phyloP scores from a whole-genome alignment of 1,140 invertebrate species.

The Brachionus manjavacas region DNA sequence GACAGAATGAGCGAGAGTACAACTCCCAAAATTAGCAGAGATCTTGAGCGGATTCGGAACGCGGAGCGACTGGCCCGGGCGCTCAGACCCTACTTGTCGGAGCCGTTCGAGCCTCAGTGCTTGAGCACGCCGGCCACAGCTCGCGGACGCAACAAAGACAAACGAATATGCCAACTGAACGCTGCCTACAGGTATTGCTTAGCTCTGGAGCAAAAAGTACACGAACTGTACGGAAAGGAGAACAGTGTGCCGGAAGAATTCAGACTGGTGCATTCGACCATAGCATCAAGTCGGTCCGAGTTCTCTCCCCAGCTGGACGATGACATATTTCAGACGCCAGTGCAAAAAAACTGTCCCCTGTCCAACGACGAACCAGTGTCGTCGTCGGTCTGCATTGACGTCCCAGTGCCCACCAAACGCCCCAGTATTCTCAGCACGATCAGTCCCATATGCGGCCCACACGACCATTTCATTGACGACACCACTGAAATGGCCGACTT shows the following conservation, averaged over 20 bases:
- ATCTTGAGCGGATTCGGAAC: background rate
- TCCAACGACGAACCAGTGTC: background rate
- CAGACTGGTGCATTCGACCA: background rate
- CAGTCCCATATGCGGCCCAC: background rate
- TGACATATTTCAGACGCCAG: background rate
- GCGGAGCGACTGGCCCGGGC: background rate
- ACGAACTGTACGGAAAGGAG: background rate
- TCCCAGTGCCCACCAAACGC: background rate
- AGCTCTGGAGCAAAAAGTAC: background rate
- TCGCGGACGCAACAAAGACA: background rate
- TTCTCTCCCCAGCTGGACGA: background rate
- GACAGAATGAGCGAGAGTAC: background rate
- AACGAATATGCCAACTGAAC: conserved; percentile 23
- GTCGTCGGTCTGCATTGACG: background rate
- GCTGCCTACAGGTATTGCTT: background rate
- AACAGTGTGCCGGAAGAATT: background rate
- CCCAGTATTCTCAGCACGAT: background rate
- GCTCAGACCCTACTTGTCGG: background rate
- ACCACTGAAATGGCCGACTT: background rate
- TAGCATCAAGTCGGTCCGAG: background rate
- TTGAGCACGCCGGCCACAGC: background rate
- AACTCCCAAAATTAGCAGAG: background rate
- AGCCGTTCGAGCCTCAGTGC: background rate
- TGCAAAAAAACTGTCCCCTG: background rate
- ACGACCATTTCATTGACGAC: conserved; percentile 6